Base-by-base conservation (phyloP, 2,888 invertebrate species). In the Glaucopsyche alexis region DNA sequence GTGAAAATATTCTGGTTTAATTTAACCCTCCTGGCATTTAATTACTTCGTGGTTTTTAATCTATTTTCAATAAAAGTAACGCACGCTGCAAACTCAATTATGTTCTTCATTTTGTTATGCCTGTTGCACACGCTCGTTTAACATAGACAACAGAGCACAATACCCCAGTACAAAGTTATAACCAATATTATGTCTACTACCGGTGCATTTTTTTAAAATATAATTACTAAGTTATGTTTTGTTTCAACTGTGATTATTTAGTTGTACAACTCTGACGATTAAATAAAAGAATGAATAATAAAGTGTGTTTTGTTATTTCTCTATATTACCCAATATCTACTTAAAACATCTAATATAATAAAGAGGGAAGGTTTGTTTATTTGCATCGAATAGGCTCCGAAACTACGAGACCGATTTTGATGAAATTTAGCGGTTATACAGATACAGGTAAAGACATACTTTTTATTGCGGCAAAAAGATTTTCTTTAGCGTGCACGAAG, bases 191-290 rank as follows among this genome's bases (percentile, higher is more conserved):
- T 72, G 70, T 73, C 74, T 72, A 64, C 71, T 65, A 72, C 76
- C 77, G 78, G 81, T 81, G 83, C 81, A 81, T 82, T 86, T 87
- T 83, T 85, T 89, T 88, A 1, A 29, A 85, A 90, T 84, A 87
- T 84, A 85, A 83, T 82, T 84, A 86, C 83, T 85, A 86, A 86
- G 84, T 87, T 89, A 88, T 86, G 89, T 93, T 93, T 93, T 90
- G 91, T 93, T 93, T 93, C 88, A 92, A 93, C 94, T 94, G 94
- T 94, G 94, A 94, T 94, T 94, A 91, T 92, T 93, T 94, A 93
- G 93, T 93, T 94, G 91, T 94, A 93, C 93, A 93, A 93, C 89
- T 93, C 91, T 90, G 91, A 91, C 85, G 88, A 91, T 90, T 90
- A 92, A 88, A 93, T 92, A 91, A 93, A 93, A 93, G 88, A 89